phyloP scores from a whole-genome alignment of 1,140 invertebrate genomes.

The Araneus ventricosus region DNA sequence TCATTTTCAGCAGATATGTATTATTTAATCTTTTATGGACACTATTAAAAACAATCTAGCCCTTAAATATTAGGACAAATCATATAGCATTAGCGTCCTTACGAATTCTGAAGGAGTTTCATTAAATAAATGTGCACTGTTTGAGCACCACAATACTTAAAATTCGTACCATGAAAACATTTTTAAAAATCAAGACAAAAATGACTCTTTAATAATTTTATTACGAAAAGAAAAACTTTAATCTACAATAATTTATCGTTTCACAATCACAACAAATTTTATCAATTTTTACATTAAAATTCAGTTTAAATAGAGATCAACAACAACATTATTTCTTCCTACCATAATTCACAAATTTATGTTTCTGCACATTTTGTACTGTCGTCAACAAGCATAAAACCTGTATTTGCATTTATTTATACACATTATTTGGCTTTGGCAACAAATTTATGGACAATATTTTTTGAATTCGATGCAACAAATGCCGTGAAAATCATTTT shows the following conservation, averaged over 20 bases:
- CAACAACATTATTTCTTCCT: background rate
- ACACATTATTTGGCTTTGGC: background rate
- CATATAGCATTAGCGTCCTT: too few relatives aligned
- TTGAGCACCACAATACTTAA: too few relatives aligned
- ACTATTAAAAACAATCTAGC: too few relatives aligned
- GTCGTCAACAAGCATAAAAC: slow-evolving; percentile 25
- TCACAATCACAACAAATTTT: slow-evolving; percentile 57
- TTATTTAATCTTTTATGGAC: too few relatives aligned
- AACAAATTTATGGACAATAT: slow-evolving; percentile 31
- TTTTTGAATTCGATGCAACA: background rate
- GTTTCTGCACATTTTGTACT: slow-evolving; percentile 21
- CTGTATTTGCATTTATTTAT: slow-evolving; percentile 28
- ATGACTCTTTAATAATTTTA: background rate
- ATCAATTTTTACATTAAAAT: slow-evolving; percentile 18
- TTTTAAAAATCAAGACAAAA: background rate
- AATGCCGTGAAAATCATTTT: background rate
- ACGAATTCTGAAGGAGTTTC: too few relatives aligned
- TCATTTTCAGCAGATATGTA: too few relatives aligned
- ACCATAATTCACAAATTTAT: background rate
- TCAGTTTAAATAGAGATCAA: slow-evolving; percentile 24
- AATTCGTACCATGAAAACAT: too few relatives aligned
- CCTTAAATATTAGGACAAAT: too few relatives aligned
- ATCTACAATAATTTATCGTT: slow-evolving; percentile 46
- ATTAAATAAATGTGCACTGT: too few relatives aligned
- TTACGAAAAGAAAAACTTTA: slow-evolving; percentile 51